Conservation (phyloP, 2,797 vertebrate species). For the Pyrocephalus nanus region DNA sequence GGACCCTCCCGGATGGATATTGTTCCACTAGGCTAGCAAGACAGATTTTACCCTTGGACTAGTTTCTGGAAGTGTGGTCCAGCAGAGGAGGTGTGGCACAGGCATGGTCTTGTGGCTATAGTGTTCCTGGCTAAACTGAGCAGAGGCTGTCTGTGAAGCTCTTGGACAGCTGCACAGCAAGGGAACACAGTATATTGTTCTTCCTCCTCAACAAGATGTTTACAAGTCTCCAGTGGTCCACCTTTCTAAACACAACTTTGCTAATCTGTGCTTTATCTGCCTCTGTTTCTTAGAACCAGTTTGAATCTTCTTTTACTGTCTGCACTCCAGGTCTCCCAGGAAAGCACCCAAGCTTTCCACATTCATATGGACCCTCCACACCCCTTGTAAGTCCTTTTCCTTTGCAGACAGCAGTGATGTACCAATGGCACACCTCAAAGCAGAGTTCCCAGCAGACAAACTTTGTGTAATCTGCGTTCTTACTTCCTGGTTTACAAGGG, state of each 20-base stretch:
- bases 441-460: not conserved
- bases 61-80: not conserved
- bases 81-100: not conserved
- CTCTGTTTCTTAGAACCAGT: not conserved
- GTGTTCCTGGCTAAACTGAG: not conserved
- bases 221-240: not conserved
- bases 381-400: not conserved
- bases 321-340: not conserved
- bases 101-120: rapidly evolving
- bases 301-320: not conserved
- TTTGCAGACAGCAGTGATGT: not conserved
- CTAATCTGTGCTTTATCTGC: not conserved
- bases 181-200: not conserved
- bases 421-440: not conserved
- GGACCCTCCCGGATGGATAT: not conserved
- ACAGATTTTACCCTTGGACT: not conserved
- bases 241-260: not conserved
- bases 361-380: not conserved
- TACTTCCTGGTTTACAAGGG: not conserved
- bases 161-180: not conserved
- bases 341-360: not conserved
- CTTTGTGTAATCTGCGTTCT: not conserved
- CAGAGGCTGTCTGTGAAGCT: not conserved
- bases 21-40: not conserved
- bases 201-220: not conserved